phyloP scores from a whole-genome alignment of 2,113 vertebrate species.

The Oreocharis arfaki region DNA sequence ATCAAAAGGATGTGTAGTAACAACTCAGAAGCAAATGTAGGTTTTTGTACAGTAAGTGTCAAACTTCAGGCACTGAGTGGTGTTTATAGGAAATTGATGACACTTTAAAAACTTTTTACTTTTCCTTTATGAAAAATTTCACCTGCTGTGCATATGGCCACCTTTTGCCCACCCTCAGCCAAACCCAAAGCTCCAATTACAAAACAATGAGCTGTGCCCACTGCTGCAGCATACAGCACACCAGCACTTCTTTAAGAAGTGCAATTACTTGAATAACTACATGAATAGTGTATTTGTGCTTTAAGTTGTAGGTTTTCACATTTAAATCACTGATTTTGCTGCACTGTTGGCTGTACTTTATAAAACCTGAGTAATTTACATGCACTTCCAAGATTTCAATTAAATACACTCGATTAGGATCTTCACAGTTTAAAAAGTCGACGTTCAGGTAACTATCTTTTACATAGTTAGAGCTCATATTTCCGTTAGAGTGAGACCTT shows the following conservation, averaged over 20 bases:
- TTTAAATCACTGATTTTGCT: neutral
- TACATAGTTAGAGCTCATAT: neutral
- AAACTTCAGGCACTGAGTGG: neutral
- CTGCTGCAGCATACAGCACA: neutral
- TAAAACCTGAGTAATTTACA: neutral
- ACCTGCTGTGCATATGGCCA: neutral
- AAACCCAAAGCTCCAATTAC: neutral
- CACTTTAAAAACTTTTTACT: neutral
- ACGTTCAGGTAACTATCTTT: neutral
- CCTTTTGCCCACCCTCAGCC: neutral
- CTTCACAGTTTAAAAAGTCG: neutral
- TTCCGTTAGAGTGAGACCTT: neutral
- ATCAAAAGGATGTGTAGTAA: neutral
- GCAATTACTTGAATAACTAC: neutral
- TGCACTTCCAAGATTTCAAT: neutral
- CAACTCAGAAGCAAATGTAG: neutral
- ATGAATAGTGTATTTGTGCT: neutral
- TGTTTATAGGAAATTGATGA: neutral
- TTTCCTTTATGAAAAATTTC: neutral
- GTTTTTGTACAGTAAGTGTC: neutral
- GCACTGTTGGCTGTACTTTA: neutral
- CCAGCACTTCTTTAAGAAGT: neutral
- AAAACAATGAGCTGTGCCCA: neutral
- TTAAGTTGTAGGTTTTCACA: neutral
- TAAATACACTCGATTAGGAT: neutral